phyloP scores from a whole-genome alignment of 1,140 invertebrate species.

The Leptopilina boulardi region DNA sequence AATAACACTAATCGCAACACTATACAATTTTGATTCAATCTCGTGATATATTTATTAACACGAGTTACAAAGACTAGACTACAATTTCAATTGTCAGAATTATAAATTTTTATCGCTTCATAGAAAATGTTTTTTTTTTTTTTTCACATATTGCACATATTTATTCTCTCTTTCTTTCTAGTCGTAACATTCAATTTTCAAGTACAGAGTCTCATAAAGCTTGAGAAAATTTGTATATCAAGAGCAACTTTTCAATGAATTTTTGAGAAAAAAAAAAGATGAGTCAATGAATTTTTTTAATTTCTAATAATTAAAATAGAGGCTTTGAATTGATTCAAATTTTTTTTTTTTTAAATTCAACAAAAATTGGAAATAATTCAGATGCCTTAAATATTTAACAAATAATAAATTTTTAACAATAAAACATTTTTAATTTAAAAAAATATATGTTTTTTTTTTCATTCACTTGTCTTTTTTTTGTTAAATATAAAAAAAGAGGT shows the following conservation, averaged over 20 bases:
- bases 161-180: background rate
- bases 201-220: background rate
- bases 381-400: too few relatives aligned
- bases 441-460: background rate
- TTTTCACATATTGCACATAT: constrained; percentile 4
- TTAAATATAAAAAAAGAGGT: background rate
- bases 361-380: too few relatives aligned
- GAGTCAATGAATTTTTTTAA: background rate
- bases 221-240: background rate
- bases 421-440: background rate
- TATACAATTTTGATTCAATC: constrained; percentile 32
- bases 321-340: background rate
- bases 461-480: background rate
- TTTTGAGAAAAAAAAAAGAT: background rate
- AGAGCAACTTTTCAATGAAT: constrained; percentile 8
- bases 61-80: constrained; percentile 22
- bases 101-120: constrained; percentile 12
- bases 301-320: background rate
- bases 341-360: background rate
- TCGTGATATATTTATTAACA: background rate
- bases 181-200: background rate
- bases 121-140: background rate
- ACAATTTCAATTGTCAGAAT: constrained; percentile 15
- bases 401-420: background rate
- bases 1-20: constrained; percentile 16